Evolutionary conservation across 2,113 vertebrate genomes (phyloP).

Genomic region (Mustelus asterias): DNA sequence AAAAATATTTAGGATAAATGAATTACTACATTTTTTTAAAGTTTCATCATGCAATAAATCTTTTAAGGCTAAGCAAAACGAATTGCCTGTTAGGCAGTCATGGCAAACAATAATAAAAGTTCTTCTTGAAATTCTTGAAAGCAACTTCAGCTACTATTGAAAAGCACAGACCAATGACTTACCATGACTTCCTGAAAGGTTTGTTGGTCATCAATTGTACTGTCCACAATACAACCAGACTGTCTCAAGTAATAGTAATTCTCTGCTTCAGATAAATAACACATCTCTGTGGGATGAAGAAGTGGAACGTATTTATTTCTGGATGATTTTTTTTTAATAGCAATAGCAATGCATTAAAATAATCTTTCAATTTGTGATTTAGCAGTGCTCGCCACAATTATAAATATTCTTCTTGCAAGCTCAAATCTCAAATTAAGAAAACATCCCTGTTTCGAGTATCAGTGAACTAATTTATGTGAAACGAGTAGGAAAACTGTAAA

Average conservation of each 20-base stretch:
- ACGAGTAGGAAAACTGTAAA: not conserved
- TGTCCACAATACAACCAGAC: slow-evolving; percentile 68
- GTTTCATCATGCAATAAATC: not conserved
- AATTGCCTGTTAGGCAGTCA: not conserved
- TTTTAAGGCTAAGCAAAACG: not conserved
- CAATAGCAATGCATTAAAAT: not conserved
- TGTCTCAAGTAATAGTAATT: slow-evolving; percentile 89
- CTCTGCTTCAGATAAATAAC: slow-evolving; percentile 73
- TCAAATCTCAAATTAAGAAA: not conserved
- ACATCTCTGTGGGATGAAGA: slow-evolving; percentile 66
- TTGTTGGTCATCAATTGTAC: slow-evolving; percentile 75
- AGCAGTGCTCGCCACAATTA: not conserved
- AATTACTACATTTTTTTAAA: not conserved
- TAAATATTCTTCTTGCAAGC: not conserved
- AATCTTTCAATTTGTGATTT: not conserved
- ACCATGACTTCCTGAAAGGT: slow-evolving; percentile 88
- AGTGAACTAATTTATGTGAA: not conserved
- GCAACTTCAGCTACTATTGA: not conserved
- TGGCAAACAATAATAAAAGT: not conserved
- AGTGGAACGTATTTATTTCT: not conserved
- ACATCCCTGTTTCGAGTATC: not conserved
- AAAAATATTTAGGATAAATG: not conserved
- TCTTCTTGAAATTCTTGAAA: not conserved
- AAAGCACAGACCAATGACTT: slow-evolving; percentile 43
- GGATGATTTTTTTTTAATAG: not conserved